Conservation (phyloP, 2,888 invertebrate species). For the Teinopalpus imperialis region DNA sequence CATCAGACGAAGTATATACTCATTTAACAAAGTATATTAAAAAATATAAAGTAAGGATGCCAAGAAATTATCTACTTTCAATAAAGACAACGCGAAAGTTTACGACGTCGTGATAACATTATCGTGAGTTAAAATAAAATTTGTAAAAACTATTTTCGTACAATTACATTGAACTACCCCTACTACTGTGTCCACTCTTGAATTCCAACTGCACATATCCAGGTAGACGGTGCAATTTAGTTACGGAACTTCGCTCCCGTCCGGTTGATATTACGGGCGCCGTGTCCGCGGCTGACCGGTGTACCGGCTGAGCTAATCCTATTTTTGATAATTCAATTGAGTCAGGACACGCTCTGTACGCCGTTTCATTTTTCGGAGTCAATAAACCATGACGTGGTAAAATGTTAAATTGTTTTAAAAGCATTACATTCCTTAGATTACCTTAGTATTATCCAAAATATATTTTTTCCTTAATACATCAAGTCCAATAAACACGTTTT, state of each 20-base stretch:
- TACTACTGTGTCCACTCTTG: conserved; percentile 33
- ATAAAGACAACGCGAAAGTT: no score
- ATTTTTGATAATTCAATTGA: conserved; percentile 53
- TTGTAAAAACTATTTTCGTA: conserved; percentile 23
- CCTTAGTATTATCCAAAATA: no score
- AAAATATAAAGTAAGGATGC: not conserved
- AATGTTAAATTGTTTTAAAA: no score
- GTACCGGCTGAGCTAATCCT: conserved; percentile 44
- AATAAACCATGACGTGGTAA: not conserved
- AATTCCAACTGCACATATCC: conserved; percentile 47
- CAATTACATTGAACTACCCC: conserved; percentile 30
- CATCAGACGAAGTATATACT: no score
- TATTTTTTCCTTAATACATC: no score
- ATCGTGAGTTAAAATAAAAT: conserved; percentile 14
- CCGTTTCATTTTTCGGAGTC: not conserved
- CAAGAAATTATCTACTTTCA: no score
- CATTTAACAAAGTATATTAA: no score
- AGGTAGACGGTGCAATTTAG: conserved; percentile 49
- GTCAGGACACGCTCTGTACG: conserved; percentile 27
- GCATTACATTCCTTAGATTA: no score
- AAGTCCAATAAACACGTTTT: no score
- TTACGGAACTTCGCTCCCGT: conserved; percentile 45
- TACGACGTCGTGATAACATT: not conserved
- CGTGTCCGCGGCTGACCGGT: conserved; percentile 32
- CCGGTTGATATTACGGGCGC: conserved; percentile 42